These are phyloP conservation scores for Eristalis arbustorum DNA, from an alignment of 2,888 invertebrate species.

Conservation along the genomic window DNA sequence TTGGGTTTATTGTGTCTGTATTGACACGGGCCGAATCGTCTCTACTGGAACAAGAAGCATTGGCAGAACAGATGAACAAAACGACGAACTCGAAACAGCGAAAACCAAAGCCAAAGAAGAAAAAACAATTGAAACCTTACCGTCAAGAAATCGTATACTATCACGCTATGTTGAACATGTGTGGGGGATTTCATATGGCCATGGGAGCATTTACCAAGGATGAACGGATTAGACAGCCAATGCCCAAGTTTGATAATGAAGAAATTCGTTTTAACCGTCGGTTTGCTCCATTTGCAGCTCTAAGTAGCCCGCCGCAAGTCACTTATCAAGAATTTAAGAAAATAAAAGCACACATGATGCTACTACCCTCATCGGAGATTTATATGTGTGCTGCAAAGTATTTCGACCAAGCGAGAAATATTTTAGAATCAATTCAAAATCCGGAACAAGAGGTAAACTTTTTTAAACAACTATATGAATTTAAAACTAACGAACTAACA, in stretches of 20 bases:
- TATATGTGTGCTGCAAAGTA: conserved; percentile 94
- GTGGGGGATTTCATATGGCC: conserved; percentile 98
- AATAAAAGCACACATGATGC: conserved; percentile 87
- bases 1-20: conserved; percentile 96
- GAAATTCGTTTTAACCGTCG: conserved; percentile 96
- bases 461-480: not conserved
- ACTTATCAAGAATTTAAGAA: conserved; percentile 94
- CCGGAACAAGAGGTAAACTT: conserved; percentile 88
- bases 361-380: conserved; percentile 83
- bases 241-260: conserved; percentile 95
- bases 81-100: conserved; percentile 76
- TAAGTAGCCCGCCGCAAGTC: conserved; percentile 94
- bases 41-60: conserved; percentile 87
- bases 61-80: conserved; percentile 80
- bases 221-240: conserved; percentile 91
- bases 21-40: conserved; percentile 93
- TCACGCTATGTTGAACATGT: conserved; percentile 95
- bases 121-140: conserved; percentile 87
- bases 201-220: conserved; percentile 93
- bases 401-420: conserved; percentile 93
- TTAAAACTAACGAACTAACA: not conserved
- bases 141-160: conserved; percentile 92
- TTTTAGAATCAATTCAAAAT: conserved; percentile 90
- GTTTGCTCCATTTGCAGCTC: conserved; percentile 92
- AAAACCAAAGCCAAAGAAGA: conserved; percentile 80